Conservation (phyloP, 35 echinoderm and acorn worm species). For the Chiridota heheva region DNA sequence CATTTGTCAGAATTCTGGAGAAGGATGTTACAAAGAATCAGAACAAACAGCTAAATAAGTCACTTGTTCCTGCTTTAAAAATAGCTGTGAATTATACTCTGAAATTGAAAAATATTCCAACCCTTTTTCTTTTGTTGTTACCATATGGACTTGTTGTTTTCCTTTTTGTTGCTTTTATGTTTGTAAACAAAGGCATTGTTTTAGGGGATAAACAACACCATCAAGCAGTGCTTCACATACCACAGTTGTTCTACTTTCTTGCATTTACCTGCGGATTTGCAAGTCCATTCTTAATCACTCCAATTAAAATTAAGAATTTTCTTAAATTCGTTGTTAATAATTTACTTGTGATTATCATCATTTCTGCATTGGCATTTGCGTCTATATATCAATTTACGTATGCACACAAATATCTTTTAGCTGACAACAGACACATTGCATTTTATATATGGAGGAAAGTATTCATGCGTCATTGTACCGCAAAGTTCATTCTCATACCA, state of each 20-base stretch:
- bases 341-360: constrained; percentile 26
- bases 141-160: constrained; percentile 66
- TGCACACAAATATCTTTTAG: constrained; percentile 81
- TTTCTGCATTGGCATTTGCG: constrained; percentile 35
- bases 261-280: constrained; percentile 66
- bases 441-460: constrained; percentile 90
- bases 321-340: constrained; percentile 49
- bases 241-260: constrained; percentile 89
- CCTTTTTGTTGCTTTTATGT: constrained; percentile 73
- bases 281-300: constrained; percentile 52
- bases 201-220: constrained; percentile 80
- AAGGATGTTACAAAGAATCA: constrained; percentile 49
- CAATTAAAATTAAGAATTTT: constrained; percentile 41
- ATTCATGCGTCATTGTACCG: constrained; percentile 55
- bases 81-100: constrained; percentile 41
- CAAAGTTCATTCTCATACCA: constrained; percentile 67
- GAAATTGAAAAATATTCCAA: constrained; percentile 55
- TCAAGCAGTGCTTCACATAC: constrained; percentile 71
- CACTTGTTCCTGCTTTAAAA: constrained; percentile 35
- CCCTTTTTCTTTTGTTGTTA: constrained; percentile 41
- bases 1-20: constrained; percentile 59
- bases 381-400: constrained; percentile 69
- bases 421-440: constrained; percentile 91
- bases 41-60: constrained; percentile 29
- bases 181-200: constrained; percentile 85